Evolutionary conservation across 2,113 vertebrate genomes (phyloP).

Genomic region (Rhinoderma darwinii): DNA sequence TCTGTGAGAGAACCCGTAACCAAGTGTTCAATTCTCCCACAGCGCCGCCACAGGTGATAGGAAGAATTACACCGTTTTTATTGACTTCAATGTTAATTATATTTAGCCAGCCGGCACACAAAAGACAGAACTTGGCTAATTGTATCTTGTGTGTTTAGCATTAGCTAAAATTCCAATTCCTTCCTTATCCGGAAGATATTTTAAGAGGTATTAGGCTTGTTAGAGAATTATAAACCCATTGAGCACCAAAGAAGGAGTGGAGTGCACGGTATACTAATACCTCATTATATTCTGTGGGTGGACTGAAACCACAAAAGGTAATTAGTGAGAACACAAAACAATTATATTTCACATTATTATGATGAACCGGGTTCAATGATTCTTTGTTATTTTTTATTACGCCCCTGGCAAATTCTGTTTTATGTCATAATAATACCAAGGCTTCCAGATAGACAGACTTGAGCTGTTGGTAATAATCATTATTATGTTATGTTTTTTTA

Average conservation of each 20-base stretch:
- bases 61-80: background rate
- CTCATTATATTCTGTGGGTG: slow-evolving; percentile 15
- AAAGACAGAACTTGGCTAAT: background rate
- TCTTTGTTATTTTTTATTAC: slow-evolving; percentile 4
- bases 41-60: background rate
- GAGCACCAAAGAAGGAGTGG: slow-evolving; percentile 9
- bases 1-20: background rate
- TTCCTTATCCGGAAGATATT: background rate
- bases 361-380: background rate
- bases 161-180: background rate
- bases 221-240: background rate
- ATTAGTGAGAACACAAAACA: slow-evolving; percentile 5
- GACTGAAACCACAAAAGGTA: slow-evolving; percentile 3
- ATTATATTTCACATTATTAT: background rate
- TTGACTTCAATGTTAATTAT: background rate
- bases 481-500: background rate
- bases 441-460: background rate
- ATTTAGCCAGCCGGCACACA: background rate
- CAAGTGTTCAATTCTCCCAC: background rate
- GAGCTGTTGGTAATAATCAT: slow-evolving; percentile 17
- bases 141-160: slow-evolving; percentile 10
- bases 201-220: background rate
- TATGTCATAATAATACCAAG: background rate
- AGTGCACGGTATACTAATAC: background rate
- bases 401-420: slow-evolving; percentile 8